Evolutionary conservation across 1,140 invertebrate genomes (phyloP).

Genomic region (Oncopeltus fasciatus): DNA sequence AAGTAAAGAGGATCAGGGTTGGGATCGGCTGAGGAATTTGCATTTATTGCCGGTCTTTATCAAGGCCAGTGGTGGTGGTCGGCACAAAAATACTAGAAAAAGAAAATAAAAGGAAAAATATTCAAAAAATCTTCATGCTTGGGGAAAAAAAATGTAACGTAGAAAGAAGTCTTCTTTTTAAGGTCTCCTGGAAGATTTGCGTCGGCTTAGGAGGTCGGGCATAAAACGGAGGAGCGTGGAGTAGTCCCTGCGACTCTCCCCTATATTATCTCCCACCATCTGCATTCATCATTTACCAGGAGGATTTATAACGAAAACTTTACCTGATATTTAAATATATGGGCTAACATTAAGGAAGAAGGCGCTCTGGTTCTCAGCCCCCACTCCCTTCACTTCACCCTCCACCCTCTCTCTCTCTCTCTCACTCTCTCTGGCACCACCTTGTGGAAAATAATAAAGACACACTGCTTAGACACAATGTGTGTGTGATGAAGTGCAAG

Average conservation of each 20-base stretch:
- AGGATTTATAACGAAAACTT: slow-evolving; percentile 1
- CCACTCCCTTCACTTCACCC: too few relatives aligned
- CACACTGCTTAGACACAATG: not conserved
- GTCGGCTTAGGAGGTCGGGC: not conserved
- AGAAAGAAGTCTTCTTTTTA: not conserved
- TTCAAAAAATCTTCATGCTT: too few relatives aligned
- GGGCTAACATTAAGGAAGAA: not conserved
- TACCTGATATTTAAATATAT: slow-evolving; percentile 10
- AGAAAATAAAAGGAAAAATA: not conserved
- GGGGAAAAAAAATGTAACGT: not conserved
- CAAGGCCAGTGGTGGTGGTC: not conserved
- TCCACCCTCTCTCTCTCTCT: too few relatives aligned
- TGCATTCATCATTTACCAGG: not conserved
- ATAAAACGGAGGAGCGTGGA: not conserved
- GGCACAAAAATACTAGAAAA: not conserved
- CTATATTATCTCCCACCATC: slow-evolving; percentile 7
- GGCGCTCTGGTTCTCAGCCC: not conserved
- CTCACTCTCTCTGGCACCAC: too few relatives aligned
- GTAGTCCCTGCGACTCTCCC: not conserved
- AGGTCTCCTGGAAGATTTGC: not conserved
- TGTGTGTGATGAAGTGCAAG: too few relatives aligned
- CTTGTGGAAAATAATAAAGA: not conserved
- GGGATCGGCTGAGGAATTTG: not conserved
- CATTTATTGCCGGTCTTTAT: slow-evolving; percentile 7
- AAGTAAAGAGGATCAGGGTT: too few relatives aligned